Percentiles rank a stretch among this genome's conserved stretches.
phyloP scores from a whole-genome alignment of 2,113 vertebrate genomes.

The Otolemur garnettii region DNA sequence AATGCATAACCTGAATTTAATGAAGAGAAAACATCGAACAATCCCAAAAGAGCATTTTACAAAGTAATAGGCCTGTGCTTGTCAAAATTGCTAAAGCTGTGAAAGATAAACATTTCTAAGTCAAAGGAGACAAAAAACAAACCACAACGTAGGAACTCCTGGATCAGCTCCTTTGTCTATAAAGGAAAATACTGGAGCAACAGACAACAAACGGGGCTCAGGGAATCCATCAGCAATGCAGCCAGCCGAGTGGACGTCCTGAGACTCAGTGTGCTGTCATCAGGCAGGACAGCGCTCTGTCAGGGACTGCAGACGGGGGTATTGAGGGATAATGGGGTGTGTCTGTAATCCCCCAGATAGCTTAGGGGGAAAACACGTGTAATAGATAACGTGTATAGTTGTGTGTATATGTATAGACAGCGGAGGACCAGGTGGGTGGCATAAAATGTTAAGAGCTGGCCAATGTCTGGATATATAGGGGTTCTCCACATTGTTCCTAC shows the following conservation, averaged over 20 bases:
- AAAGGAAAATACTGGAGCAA: neutral
- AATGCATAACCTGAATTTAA: neutral
- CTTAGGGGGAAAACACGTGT: neutral
- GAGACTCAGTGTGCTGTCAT: neutral
- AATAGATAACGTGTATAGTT: neutral
- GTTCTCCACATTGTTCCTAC: neutral
- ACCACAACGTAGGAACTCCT: neutral
- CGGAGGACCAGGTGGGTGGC: neutral
- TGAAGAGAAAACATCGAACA: neutral
- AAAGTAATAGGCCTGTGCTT: neutral
- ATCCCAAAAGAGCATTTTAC: neutral
- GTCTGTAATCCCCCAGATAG: neutral
- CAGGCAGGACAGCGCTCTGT: neutral
- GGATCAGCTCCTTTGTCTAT: conserved; percentile 5
- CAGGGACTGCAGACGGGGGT: neutral
- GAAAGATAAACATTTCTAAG: neutral
- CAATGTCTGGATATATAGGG: neutral
- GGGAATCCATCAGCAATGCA: neutral
- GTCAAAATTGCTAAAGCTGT: neutral
- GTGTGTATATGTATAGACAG: neutral
- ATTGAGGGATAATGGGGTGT: neutral
- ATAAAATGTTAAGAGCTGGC: neutral
- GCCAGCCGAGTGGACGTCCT: neutral
- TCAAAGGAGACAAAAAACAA: neutral
- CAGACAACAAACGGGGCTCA: neutral